Evolutionary conservation across 1,140 invertebrate genomes (phyloP), one percentile per base, ranked within the genome.

Genomic region (Aphaenogaster ashmeadi): DNA sequence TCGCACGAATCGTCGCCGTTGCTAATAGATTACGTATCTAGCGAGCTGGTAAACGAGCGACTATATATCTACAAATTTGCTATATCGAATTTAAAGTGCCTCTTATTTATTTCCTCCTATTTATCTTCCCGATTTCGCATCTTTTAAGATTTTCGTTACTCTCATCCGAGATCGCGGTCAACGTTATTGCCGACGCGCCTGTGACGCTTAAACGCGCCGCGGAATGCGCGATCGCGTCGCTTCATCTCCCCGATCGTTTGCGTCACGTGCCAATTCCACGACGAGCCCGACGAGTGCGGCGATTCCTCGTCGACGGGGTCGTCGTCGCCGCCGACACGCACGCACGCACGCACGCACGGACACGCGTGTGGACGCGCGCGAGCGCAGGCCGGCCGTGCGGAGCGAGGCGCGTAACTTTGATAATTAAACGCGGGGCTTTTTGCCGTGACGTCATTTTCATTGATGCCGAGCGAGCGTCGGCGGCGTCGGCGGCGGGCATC

Each of bases 371-470:
- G n/a, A 21, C 50, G 77, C 44, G 33, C 62, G 18, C 69, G 15
- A n/a, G 54, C 50, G 41, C 38, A 54, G 11, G 62, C 84, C 64
- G 64, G 62, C 81, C 60, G 41, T 54, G 52, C 66, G 50, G 58
- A 41, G 66, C 87, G 67, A 83, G 84, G 87, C 88, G 83, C 91
- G 88, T 89, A 93, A 91, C 91, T 92, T 93, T 92, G 92, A 94
- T 95, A 94, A 95, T 94, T 94, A 93, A 94, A 94, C 91, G 91
- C 87, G 88, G 80, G 87, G 90, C 93, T 94, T 94, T 95, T 95
- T 94, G 92, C 90, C 88, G 89, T 95, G 95, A 95, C 95, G 94
- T 95, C 94, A 95, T 95, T 95, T 95, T 95, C 94, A 95, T 95
- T 95, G 95, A 95, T 95, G 95, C 93, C 93, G 92, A 88, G 66